Percentiles rank a stretch among this genome's conserved stretches.
These are phyloP conservation scores for Sipha flava DNA, from an alignment of 1,140 invertebrate genomes.

Conservation along the genomic window DNA sequence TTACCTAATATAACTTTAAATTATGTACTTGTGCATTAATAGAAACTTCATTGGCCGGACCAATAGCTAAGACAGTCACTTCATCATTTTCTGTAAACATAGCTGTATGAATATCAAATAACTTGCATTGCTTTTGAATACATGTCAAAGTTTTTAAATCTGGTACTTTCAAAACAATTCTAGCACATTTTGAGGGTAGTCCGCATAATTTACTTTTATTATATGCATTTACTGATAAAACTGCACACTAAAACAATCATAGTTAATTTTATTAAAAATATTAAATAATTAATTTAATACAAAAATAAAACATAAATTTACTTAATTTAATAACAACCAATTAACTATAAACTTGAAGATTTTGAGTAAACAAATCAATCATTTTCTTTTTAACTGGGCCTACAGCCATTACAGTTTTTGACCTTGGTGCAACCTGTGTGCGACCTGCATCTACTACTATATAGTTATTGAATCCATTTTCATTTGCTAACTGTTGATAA, in stretches of 20 bases:
- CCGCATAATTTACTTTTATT: not conserved
- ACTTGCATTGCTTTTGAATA: constrained; percentile 3
- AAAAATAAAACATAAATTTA: not conserved
- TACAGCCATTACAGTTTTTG: constrained; percentile 76
- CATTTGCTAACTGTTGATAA: constrained; percentile 54
- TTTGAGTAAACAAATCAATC: constrained; percentile 73
- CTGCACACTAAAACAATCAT: constrained; percentile 20
- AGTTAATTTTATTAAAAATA: not conserved
- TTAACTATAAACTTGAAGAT: constrained; percentile 67
- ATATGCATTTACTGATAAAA: not conserved
- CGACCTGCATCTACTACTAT: constrained; percentile 77
- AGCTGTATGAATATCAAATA: not conserved
- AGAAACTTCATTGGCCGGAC: not conserved
- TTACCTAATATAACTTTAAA: constrained; percentile 13
- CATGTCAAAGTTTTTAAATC: not conserved
- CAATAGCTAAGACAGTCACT: not conserved
- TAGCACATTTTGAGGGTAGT: constrained; percentile 3
- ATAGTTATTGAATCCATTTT: constrained; percentile 57
- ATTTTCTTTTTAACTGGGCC: constrained; percentile 68
- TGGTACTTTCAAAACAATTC: constrained; percentile 5
- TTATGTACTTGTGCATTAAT: not conserved
- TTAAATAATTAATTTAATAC: not conserved
- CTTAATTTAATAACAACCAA: not conserved
- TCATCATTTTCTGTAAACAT: not conserved
- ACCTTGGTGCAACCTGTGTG: constrained; percentile 77